phyloP scores from a whole-genome alignment of 2,113 vertebrate genomes.

The Mus pahari region DNA sequence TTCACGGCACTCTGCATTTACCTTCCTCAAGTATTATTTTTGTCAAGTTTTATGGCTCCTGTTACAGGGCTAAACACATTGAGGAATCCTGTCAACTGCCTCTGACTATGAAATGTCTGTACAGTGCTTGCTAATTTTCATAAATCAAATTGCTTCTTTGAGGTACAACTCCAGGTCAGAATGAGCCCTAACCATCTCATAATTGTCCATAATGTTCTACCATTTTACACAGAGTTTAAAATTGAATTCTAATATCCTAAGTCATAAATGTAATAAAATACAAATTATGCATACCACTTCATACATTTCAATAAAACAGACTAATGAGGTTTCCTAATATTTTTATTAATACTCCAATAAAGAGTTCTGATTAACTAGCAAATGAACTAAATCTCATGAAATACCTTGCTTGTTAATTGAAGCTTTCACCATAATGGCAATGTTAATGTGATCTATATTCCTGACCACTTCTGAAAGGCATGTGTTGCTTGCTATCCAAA shows the following conservation, averaged over 20 bases:
- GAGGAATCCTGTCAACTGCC: background rate
- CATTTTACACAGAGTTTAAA: background rate
- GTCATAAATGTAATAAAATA: background rate
- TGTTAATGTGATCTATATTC: background rate
- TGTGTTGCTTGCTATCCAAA: background rate
- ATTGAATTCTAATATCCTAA: background rate
- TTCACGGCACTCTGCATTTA: background rate
- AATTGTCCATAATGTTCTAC: slow-evolving; percentile 18
- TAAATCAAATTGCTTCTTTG: slow-evolving; percentile 35
- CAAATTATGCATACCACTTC: background rate
- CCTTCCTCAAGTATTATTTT: slow-evolving; percentile 31
- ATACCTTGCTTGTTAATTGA: background rate
- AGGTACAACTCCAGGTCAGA: background rate
- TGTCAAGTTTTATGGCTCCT: background rate
- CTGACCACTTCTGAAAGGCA: background rate
- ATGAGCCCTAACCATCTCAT: background rate
- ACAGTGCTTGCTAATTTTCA: slow-evolving; percentile 33
- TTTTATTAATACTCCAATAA: background rate
- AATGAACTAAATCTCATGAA: background rate
- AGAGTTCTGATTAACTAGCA: background rate
- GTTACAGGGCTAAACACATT: background rate
- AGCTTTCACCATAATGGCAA: background rate
- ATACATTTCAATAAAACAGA: background rate
- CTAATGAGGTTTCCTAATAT: background rate
- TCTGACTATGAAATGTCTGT: background rate